These are phyloP conservation scores for Sympetrum striolatum DNA, from an alignment of 2,888 invertebrate species.

Conservation along the genomic window DNA sequence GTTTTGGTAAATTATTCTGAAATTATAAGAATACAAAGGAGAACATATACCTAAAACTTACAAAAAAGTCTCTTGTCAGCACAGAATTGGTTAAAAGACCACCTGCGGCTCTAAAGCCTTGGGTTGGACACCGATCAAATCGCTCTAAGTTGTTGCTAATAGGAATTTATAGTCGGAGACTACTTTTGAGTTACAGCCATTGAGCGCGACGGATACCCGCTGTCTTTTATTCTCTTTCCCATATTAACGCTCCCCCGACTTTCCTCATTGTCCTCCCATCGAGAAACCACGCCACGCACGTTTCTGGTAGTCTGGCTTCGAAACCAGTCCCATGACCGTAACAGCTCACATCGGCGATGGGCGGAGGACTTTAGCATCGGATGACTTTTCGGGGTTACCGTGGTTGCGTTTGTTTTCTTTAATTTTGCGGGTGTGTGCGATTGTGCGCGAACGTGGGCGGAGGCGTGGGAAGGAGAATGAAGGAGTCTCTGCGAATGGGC, in stretches of 20 bases:
- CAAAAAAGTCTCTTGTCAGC: too few relatives aligned
- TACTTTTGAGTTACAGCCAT: too few relatives aligned
- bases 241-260: background rate
- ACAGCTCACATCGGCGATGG: background rate
- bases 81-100: too few relatives aligned
- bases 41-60: too few relatives aligned
- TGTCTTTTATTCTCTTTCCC: too few relatives aligned
- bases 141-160: too few relatives aligned
- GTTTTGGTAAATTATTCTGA: too few relatives aligned
- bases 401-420: background rate
- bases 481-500: background rate
- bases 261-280: background rate
- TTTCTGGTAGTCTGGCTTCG: background rate
- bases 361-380: background rate
- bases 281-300: background rate
- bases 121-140: too few relatives aligned
- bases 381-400: background rate
- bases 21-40: too few relatives aligned
- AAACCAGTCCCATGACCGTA: conserved; percentile 31
- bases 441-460: background rate
- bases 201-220: too few relatives aligned
- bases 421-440: background rate
- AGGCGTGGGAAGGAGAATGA: background rate
- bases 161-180: too few relatives aligned
- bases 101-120: too few relatives aligned